phyloP scores from a whole-genome alignment of 1,140 invertebrate species.

The Trigoniulus corallinus region DNA sequence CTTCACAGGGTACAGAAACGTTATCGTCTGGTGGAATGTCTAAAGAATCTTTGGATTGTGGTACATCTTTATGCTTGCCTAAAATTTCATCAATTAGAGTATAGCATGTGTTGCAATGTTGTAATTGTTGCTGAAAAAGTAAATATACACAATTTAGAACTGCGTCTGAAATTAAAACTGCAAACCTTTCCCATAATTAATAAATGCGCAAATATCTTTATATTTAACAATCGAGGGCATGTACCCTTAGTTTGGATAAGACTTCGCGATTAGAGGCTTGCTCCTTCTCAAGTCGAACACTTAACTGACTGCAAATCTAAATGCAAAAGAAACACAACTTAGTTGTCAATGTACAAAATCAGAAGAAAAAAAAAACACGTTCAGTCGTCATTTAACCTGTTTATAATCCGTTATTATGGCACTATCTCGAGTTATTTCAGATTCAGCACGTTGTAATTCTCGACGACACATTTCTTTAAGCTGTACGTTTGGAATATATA shows the following conservation, averaged over 20 bases:
- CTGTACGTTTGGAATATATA: conserved; percentile 18
- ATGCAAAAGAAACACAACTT: conserved; percentile 11
- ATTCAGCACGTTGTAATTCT: conserved; percentile 55
- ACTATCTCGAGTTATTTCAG: conserved; percentile 48
- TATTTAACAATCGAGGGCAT: neutral
- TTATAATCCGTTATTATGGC: conserved; percentile 84
- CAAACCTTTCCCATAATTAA: neutral
- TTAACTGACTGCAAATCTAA: conserved; percentile 59
- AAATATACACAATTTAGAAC: too few species aligned
- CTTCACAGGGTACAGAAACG: too few species aligned
- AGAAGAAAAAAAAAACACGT: neutral
- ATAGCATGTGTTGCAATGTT: neutral
- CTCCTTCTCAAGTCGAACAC: conserved; percentile 59
- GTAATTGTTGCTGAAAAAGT: neutral
- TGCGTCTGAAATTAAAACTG: too few species aligned
- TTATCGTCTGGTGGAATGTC: too few species aligned
- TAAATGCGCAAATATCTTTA: neutral
- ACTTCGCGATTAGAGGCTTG: conserved; percentile 28
- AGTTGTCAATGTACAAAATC: neutral
- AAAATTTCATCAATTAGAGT: neutral
- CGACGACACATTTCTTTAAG: conserved; percentile 69
- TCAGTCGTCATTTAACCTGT: conserved; percentile 29
- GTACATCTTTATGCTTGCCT: neutral
- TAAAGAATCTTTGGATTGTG: too few species aligned
- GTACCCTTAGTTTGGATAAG: conserved; percentile 13